Percentiles rank a stretch among this genome's conserved stretches.
These are phyloP conservation scores for Zaprionus inermis DNA, from an alignment of 1,140 invertebrate species.

Conservation along the genomic window DNA sequence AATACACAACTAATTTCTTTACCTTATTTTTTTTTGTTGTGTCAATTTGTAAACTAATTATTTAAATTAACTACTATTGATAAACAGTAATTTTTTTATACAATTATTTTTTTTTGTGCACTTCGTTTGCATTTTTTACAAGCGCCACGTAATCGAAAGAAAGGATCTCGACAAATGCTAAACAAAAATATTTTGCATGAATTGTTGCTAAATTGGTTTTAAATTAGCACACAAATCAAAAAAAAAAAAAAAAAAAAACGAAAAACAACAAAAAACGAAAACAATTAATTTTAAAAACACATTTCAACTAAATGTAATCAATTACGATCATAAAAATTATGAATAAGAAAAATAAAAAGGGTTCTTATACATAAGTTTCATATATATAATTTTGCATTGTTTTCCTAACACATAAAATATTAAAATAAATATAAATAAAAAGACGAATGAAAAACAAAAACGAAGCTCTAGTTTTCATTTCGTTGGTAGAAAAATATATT, in stretches of 20 bases:
- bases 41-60: constrained; percentile 27
- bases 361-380: constrained; percentile 73
- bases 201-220: constrained; percentile 53
- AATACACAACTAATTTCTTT: constrained; percentile 13
- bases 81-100: constrained; percentile 28
- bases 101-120: constrained; percentile 39
- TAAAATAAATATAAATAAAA: constrained; percentile 64
- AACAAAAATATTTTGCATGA: constrained; percentile 41
- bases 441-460: constrained; percentile 45
- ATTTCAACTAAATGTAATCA: constrained; percentile 65
- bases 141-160: constrained; percentile 46
- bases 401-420: constrained; percentile 73
- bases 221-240: constrained; percentile 68
- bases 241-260: constrained; percentile 36
- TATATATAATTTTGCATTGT: constrained; percentile 75
- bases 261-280: constrained; percentile 21
- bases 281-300: constrained; percentile 39
- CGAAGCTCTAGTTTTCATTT: background rate
- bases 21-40: constrained; percentile 14
- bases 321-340: constrained; percentile 34
- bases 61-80: constrained; percentile 29
- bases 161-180: constrained; percentile 66
- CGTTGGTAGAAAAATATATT: too few relatives aligned
- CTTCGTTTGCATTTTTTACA: constrained; percentile 47
- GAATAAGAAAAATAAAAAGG: constrained; percentile 35